phyloP scores from a whole-genome alignment of 2,113 vertebrate species.

The Pelmatolapia mariae region DNA sequence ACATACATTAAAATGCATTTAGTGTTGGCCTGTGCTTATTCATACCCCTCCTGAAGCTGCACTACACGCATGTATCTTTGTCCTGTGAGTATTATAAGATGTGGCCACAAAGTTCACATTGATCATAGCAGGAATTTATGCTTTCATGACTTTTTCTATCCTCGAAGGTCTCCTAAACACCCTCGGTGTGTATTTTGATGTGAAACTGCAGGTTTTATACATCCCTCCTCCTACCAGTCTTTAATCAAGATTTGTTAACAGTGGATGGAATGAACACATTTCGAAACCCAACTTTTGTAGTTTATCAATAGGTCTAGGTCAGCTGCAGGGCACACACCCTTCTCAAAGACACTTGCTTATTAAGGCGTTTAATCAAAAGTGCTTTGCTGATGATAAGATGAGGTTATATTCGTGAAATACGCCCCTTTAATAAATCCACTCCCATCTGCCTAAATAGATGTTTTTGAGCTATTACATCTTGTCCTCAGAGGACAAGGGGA shows the following conservation, averaged over 20 bases:
- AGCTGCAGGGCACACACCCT: constrained; percentile 8
- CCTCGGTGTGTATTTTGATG: not conserved
- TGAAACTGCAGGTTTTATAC: not conserved
- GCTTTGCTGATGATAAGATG: constrained; percentile 12
- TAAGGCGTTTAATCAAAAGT: constrained; percentile 46
- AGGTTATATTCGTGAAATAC: constrained; percentile 45
- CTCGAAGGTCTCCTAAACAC: not conserved
- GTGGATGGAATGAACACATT: constrained; percentile 29
- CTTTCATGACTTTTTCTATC: constrained; percentile 21
- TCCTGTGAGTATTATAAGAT: not conserved
- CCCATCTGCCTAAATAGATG: constrained; percentile 44
- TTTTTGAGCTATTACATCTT: constrained; percentile 55
- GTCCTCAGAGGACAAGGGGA: constrained; percentile 38
- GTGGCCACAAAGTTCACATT: constrained; percentile 16
- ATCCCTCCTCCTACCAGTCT: not conserved
- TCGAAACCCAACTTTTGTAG: not conserved
- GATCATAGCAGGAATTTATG: constrained; percentile 11
- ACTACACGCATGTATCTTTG: not conserved
- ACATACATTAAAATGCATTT: constrained; percentile 55
- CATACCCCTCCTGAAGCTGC: not conserved
- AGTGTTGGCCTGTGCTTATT: not conserved
- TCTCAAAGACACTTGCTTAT: constrained; percentile 42
- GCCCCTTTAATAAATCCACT: constrained; percentile 44
- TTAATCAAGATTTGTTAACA: constrained; percentile 38
- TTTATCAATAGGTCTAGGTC: constrained; percentile 44